Base-by-base conservation (phyloP, 2,113 vertebrate species). In the Pelecanoides urinatrix region DNA sequence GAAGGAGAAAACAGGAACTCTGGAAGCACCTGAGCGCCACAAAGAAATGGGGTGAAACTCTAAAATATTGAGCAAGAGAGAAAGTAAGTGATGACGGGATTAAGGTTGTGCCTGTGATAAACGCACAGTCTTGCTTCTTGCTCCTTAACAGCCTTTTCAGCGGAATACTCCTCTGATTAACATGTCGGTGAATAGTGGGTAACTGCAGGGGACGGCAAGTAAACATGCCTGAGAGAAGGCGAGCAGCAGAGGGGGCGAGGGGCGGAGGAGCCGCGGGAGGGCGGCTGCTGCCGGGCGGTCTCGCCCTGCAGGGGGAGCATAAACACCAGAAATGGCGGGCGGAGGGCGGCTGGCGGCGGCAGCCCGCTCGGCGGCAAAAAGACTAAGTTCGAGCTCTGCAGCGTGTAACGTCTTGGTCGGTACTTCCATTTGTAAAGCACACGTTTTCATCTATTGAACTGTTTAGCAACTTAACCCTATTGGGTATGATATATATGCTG, bases 301-400 rank as follows among this genome's bases (percentile, higher is more conserved):
- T 25, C 11, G 36, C 10, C 96, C 98, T 96, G 98, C 96, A 98
- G 98, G 93, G 98, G 98, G 97, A 98, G 98, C 97, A 90, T 65
- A 97, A 97, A 82, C 94, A 97, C 97, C 96, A 93, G 94, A 29
- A 97, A 98, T 98, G 68, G 79, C 26, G 62, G 40, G 7, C 7
- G 7, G 49, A 27, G 9, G 10, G 70, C 29, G 5, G 65, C 34
- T 12, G 16, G 61, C 18, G 5, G 32, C 26, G 38, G 32, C 10
- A 11, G 59, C 5, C 36, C 8, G 25, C 59, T 18, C n/a, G 23
- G 59, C n/a, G 4, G 59, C n/a, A n/a, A n/a, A n/a, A n/a, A n/a
- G n/a, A n/a, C n/a, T n/a, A n/a, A n/a, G n/a, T n/a, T n/a, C n/a
- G n/a, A n/a, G n/a, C 50, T 8, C 23, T 1, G 5, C 36, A 2